Conservation (phyloP, 2,113 vertebrate species). For the Plectropomus leopardus region DNA sequence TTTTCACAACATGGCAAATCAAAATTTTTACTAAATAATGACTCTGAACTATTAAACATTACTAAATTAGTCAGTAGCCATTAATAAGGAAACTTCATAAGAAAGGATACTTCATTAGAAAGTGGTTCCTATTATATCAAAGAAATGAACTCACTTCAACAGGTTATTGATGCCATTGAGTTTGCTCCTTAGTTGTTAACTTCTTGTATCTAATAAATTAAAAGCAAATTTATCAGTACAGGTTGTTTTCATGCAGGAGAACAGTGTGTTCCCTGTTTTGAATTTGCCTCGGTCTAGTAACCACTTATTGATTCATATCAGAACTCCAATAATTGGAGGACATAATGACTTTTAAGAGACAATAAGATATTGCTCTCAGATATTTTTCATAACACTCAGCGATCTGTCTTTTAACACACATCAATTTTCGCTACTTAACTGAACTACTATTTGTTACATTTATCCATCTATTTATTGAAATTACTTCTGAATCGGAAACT, state of each 20-base stretch:
- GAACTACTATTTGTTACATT: background rate
- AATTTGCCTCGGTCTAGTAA: background rate
- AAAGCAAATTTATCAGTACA: background rate
- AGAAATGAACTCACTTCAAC: background rate
- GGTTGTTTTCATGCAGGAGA: background rate
- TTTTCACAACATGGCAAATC: background rate
- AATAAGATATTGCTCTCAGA: background rate
- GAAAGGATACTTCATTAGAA: background rate
- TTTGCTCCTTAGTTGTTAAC: background rate
- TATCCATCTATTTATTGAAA: background rate
- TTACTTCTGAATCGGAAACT: no score
- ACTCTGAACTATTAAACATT: no score
- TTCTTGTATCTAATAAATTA: constrained; percentile 23
- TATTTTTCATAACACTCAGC: background rate
- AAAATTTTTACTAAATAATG: background rate
- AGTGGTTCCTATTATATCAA: background rate
- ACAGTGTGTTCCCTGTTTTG: background rate
- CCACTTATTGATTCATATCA: background rate
- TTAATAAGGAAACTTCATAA: background rate
- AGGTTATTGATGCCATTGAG: background rate
- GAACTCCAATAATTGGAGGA: background rate
- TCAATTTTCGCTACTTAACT: background rate
- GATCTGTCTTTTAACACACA: background rate
- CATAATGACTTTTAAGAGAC: background rate
- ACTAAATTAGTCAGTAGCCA: no score